Percentiles rank a stretch among this genome's conserved stretches.
phyloP scores from a whole-genome alignment of 2,888 invertebrate species.

The Orthosia incerta region DNA sequence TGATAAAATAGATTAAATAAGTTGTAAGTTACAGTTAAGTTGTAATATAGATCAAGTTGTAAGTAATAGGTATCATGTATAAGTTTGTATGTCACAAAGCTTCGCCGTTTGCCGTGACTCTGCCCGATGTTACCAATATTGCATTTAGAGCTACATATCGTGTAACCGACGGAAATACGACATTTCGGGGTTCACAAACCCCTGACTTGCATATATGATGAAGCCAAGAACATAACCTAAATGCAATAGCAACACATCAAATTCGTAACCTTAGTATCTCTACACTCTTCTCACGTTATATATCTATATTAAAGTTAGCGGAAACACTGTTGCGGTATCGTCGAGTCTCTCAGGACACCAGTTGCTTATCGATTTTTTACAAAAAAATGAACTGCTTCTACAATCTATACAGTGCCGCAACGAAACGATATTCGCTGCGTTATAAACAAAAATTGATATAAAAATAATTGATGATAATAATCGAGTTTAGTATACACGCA shows the following conservation, averaged over 20 bases:
- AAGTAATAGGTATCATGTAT: conserved; percentile 25
- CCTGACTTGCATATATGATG: conserved; percentile 13
- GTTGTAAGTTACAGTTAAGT: no score
- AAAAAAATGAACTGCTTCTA: conserved; percentile 52
- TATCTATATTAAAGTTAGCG: conserved; percentile 74
- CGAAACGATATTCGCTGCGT: conserved; percentile 50
- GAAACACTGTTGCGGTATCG: conserved; percentile 75
- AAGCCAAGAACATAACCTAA: conserved; percentile 53
- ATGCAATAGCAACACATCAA: conserved; percentile 71
- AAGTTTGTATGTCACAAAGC: conserved; percentile 45
- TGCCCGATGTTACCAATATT: conserved; percentile 53
- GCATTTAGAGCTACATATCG: conserved; percentile 49
- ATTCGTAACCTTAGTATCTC: conserved; percentile 72
- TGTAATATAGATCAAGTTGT: no score
- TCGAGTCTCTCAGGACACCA: conserved; percentile 61
- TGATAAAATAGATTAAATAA: neutral
- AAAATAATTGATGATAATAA: conserved; percentile 63
- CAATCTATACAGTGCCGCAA: conserved; percentile 58
- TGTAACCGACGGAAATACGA: conserved; percentile 26
- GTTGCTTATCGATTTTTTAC: conserved; percentile 58
- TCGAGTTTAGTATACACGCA: conserved; percentile 53
- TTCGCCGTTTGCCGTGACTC: conserved; percentile 48
- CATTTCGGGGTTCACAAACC: conserved; percentile 12
- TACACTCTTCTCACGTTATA: conserved; percentile 73
- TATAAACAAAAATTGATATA: conserved; percentile 65